Percentiles rank a stretch among this genome's conserved stretches.
These are phyloP conservation scores for Micropoecilia bifurca DNA, from an alignment of 2,797 vertebrate genomes.

Conservation along the genomic window DNA sequence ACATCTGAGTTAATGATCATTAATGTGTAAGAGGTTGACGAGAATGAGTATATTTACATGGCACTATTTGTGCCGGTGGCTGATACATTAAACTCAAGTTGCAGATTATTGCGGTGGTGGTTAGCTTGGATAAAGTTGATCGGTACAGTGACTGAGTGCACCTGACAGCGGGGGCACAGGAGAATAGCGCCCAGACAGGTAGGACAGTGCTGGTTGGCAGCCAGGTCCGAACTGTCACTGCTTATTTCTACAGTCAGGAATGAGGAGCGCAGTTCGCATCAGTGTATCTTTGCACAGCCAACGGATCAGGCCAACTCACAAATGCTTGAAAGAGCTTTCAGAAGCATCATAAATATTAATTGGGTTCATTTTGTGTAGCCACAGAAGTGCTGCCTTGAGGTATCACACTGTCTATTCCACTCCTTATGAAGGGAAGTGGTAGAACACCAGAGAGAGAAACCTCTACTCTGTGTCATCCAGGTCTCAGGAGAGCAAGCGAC, in stretches of 20 bases:
- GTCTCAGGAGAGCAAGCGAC: conserved; percentile 15
- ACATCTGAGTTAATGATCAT: not conserved
- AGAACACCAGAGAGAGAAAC: conserved; percentile 23
- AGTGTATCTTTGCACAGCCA: conserved; percentile 70
- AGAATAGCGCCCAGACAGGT: conserved; percentile 62
- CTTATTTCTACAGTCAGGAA: conserved; percentile 62
- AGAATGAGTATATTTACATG: not conserved
- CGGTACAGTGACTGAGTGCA: conserved; percentile 72
- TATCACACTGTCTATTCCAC: not conserved
- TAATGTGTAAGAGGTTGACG: not conserved
- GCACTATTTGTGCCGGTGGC: not conserved
- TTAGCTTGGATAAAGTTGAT: conserved; percentile 63
- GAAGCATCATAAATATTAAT: conserved; percentile 1
- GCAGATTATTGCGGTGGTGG: conserved; percentile 17
- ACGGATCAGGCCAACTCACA: conserved; percentile 9
- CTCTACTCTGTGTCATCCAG: conserved; percentile 19
- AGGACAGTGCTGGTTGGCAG: conserved; percentile 74
- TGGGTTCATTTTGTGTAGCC: conserved; percentile 5
- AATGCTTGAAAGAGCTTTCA: conserved; percentile 7
- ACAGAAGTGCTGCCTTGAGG: not conserved
- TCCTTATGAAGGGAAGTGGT: not conserved
- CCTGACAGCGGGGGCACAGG: conserved; percentile 77
- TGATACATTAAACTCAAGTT: conserved; percentile 1
- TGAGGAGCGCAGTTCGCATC: conserved; percentile 64
- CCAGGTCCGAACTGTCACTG: conserved; percentile 75